Evolutionary conservation across 2,888 invertebrate genomes (phyloP), one percentile per base, ranked within the genome.

Genomic region (Idaea dimidiata): DNA sequence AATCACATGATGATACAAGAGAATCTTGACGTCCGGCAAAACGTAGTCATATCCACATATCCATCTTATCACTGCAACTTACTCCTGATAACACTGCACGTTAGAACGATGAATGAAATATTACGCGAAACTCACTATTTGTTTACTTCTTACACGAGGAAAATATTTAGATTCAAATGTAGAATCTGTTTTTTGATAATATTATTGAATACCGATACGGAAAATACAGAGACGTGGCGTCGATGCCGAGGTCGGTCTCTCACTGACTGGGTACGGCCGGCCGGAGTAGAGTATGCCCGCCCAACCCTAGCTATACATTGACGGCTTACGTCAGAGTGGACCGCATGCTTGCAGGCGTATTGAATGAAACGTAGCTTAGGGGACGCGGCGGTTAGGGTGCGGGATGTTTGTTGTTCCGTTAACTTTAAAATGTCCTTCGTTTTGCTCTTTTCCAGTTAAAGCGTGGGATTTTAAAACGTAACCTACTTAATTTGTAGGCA

Each of bases 21-120:
- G 78, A 76, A 75, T 70, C 76, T 71, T 72, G 75, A 77, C 76
- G 74, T 78, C 77, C 83, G 79, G 83, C 86, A 82, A 84, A 43
- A 58, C 82, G 82, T 76, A 86, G 86, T 85, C 86, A 84, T 79
- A 83, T 88, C 88, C 90, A 89, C 88, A 84, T 82, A 86, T 84
- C 78, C 78, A 74, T 80, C 81, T 85, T 87, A 88, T 85, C 85
- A 86, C 83, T 80, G 77, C 70, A 78, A 88, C 86, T 87, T 88
- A 86, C 84, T 70, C 71, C 58, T 75, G 71, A 79, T 77, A 73
- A 75, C 78, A 79, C 76, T 69, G 70, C 72, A 71, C 75, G 66
- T 17, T 68, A 63, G 66, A 64, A 62, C 59, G 69, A 70, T 76
- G 66, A 74, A 74, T 74, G 66, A 72, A 74, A 73, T 68, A 67